Percentiles rank a stretch among this genome's conserved stretches.
These are phyloP conservation scores for Mimachlamys varia DNA, from an alignment of 2,888 invertebrate genomes.

Conservation along the genomic window DNA sequence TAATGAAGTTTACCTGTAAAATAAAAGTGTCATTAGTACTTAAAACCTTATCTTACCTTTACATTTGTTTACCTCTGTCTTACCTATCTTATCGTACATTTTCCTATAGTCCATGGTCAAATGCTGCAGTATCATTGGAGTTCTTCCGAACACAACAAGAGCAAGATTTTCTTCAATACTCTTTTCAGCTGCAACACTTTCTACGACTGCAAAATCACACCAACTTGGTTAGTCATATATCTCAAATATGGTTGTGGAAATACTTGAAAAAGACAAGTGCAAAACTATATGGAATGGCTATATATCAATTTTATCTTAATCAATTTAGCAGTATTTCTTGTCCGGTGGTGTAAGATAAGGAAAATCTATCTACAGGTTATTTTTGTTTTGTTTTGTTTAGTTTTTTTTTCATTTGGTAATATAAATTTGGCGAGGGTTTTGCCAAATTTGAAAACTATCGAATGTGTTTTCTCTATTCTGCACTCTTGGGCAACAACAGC, in stretches of 20 bases:
- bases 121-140: slow-evolving; percentile 20
- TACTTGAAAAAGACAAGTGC: too few relatives aligned
- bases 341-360: too few relatives aligned
- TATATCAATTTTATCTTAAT: too few relatives aligned
- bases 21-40: not conserved
- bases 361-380: too few relatives aligned
- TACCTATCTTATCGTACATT: slow-evolving; percentile 28
- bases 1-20: not conserved
- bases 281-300: too few relatives aligned
- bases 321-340: too few relatives aligned
- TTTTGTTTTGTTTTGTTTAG: too few relatives aligned
- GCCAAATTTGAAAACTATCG: too few relatives aligned
- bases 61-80: not conserved
- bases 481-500: too few relatives aligned
- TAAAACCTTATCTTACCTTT: not conserved
- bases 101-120: slow-evolving; percentile 20
- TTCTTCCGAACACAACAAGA: not conserved
- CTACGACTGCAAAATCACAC: slow-evolving; percentile 26
- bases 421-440: too few relatives aligned
- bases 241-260: not conserved
- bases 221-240: not conserved
- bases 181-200: not conserved
- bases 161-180: slow-evolving; percentile 5
- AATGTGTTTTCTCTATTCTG: too few relatives aligned
- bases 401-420: too few relatives aligned